Evolutionary conservation across 2,113 vertebrate species (phyloP).

Genomic region (Stegastes partitus): DNA sequence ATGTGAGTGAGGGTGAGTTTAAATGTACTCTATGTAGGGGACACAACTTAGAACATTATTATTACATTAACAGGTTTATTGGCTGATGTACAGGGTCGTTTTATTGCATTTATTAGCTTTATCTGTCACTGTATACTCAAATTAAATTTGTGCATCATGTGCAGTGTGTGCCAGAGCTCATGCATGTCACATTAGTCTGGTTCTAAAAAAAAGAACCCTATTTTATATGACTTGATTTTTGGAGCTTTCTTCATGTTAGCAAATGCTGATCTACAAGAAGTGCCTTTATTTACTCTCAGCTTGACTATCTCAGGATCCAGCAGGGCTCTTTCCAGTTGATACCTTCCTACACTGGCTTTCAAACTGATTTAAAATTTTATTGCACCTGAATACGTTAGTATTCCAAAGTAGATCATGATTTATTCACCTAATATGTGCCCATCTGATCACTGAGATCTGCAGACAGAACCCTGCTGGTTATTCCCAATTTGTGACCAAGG

Average conservation of each 20-base stretch:
- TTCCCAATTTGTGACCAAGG: no score
- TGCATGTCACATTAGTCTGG: not conserved
- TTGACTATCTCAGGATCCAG: no score
- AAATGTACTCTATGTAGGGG: not conserved
- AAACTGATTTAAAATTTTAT: no score
- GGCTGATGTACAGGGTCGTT: not conserved
- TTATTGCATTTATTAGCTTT: conserved; percentile 24
- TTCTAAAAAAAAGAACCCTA: not conserved
- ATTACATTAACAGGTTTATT: conserved; percentile 6
- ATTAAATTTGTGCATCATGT: conserved; percentile 9
- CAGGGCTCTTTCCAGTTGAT: no score
- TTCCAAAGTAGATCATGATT: no score
- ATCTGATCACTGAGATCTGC: no score
- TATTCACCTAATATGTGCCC: no score
- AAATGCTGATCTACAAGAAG: no score
- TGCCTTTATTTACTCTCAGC: no score
- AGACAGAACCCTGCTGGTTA: no score
- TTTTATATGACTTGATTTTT: not conserved
- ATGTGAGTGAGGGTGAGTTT: not conserved
- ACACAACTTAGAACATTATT: not conserved
- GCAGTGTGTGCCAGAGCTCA: not conserved
- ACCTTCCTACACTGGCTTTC: no score
- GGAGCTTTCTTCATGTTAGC: not conserved
- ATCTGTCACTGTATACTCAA: not conserved
- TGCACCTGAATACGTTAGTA: no score